Evolutionary conservation across 2,888 invertebrate genomes (phyloP).

Genomic region (Mythimna lalbum): DNA sequence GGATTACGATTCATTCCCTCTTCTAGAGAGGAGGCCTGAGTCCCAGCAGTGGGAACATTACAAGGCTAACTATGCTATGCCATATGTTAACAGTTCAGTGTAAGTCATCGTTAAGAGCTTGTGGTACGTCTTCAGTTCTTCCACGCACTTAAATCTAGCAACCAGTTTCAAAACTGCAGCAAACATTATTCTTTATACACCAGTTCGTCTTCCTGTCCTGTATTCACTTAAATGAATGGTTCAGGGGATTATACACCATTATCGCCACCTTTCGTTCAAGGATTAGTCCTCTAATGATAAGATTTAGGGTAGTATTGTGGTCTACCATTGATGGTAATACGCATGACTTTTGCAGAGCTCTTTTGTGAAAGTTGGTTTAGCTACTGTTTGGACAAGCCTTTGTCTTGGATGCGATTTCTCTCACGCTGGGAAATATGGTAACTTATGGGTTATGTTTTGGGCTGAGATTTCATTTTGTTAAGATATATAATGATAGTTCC

Average conservation of each 20-base stretch:
- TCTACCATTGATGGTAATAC: constrained; percentile 59
- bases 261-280: constrained; percentile 73
- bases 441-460: constrained; percentile 33
- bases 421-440: constrained; percentile 39
- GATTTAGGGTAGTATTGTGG: constrained; percentile 72
- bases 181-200: constrained; percentile 1
- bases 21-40: no score
- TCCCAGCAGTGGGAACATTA: no score
- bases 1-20: no score
- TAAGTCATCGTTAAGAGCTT: no score
- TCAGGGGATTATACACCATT: constrained; percentile 79
- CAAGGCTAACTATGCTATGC: no score
- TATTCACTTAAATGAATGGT: constrained; percentile 77
- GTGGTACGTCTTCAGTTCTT: not conserved
- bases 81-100: no score
- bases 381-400: constrained; percentile 48
- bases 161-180: not conserved
- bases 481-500: not conserved
- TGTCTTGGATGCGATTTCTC: constrained; percentile 53
- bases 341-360: constrained; percentile 72
- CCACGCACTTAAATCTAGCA: not conserved
- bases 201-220: constrained; percentile 66
- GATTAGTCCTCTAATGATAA: constrained; percentile 84
- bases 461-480: not conserved
- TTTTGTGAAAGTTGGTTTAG: constrained; percentile 59